These are phyloP conservation scores for Apantesis nais DNA, from an alignment of 2,888 invertebrate species.

Conservation along the genomic window DNA sequence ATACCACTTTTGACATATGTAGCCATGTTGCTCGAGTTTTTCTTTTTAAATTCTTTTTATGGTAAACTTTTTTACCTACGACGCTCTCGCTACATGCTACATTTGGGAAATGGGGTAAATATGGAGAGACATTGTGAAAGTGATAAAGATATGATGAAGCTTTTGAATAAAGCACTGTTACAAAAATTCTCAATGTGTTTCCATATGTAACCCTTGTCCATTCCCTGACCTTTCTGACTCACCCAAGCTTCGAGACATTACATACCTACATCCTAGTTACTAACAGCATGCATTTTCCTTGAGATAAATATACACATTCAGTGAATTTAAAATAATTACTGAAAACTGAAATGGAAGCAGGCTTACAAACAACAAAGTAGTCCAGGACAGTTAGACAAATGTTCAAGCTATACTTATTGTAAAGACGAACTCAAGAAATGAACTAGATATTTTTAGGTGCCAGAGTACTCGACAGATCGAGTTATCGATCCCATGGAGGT, in stretches of 20 bases:
- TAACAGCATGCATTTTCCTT: conserved; percentile 45
- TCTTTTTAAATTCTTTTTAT: conserved; percentile 65
- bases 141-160: conserved; percentile 86
- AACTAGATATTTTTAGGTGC: not conserved
- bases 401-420: not conserved
- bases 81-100: conserved; percentile 84
- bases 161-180: conserved; percentile 89
- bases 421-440: not conserved
- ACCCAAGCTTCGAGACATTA: conserved; percentile 42
- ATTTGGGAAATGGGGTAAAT: conserved; percentile 89
- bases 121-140: conserved; percentile 89
- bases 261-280: conserved; percentile 36
- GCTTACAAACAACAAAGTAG: conserved; percentile 4
- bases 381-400: conserved; percentile 13
- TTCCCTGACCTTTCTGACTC: conserved; percentile 60
- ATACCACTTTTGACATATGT: conserved; percentile 87
- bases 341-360: not conserved
- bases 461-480: not conserved
- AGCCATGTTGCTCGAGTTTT: conserved; percentile 84
- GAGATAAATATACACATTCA: conserved; percentile 1
- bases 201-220: conserved; percentile 84
- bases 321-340: conserved; percentile 2
- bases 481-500: conserved; percentile 8
- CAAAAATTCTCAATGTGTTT: conserved; percentile 89
- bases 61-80: conserved; percentile 71